Evolutionary conservation across 1,140 invertebrate genomes (phyloP), one percentile per base, ranked within the genome.

Genomic region (Coelopa frigida): DNA sequence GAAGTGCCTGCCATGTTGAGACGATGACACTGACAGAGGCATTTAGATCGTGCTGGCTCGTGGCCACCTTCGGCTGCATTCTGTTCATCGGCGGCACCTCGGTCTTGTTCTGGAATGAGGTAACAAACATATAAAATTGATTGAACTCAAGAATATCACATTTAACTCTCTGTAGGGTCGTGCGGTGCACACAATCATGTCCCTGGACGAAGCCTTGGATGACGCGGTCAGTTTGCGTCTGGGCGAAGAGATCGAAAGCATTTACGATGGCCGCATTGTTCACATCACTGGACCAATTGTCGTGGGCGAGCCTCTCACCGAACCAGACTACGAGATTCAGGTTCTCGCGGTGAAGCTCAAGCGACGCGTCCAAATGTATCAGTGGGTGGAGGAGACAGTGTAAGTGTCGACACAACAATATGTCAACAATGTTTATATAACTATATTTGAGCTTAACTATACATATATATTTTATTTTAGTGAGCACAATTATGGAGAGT

Each of bases 301-400:
- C 17, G 77, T 89, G 36, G 75, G 80, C n/a, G 86, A 90, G 61
- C 84, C 84, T 2, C 73, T 94, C 46, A 83, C 82, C 7, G 89
- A 92, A 65, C 79, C 80, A 14, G 80, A 84, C 48, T 89, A 89
- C 64, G 82, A 84, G 41, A 79, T 91, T 32, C 79, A 84, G 55
- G 77, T 89, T 5, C 73, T 79, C 42, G 80, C 84, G 15, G 80
- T 87, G 0, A 85, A 85, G 55, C 62, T 89, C 18, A 81, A 81
- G 52, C 77, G 85, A 36, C 73, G 82, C 50, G 86, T 88, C 1
- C 89, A 94, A 68, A 92, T 93, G 85, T 94, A 85, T 63, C 90
- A 94, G 61, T 94, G 89, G 89, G 77, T 90, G 35, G 89, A 94
- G 60, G 85, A 89, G 56, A 72, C 78, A 18, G 49, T 63, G 45